A percentile compares a stretch with the other conserved stretches of the same genome.
Evolutionary conservation across 2,797 vertebrate species (phyloP).

Genomic region (Myripristis jacobus): DNA sequence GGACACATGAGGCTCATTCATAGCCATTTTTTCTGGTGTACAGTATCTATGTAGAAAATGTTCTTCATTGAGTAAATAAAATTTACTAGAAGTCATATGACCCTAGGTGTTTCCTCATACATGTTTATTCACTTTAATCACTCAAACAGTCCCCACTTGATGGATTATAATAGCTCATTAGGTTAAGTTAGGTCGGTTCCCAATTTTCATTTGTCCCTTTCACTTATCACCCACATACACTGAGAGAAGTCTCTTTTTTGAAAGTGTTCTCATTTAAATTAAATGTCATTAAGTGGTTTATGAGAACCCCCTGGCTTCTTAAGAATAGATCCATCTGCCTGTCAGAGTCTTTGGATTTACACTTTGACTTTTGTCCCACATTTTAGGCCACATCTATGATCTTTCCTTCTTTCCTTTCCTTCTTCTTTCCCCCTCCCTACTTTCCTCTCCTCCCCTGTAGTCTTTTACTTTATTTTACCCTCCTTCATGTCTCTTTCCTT

Average conservation of each 20-base stretch:
- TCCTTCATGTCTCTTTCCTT: not conserved
- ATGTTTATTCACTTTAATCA: not conserved
- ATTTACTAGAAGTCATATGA: not conserved
- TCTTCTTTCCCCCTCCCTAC: slow-evolving; percentile 30
- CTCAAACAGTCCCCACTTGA: not conserved
- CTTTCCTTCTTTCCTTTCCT: slow-evolving; percentile 55
- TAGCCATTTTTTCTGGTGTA: too few species aligned
- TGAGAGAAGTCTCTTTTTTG: too few species aligned
- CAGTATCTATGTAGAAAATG: too few species aligned
- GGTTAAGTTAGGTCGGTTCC: not conserved
- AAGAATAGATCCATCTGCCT: slow-evolving; percentile 24
- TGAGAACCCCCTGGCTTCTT: not conserved
- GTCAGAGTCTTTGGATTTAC: slow-evolving; percentile 28
- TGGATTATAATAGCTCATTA: not conserved
- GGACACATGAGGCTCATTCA: too few species aligned
- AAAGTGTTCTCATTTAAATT: not conserved
- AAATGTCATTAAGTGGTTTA: not conserved
- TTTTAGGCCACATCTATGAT: slow-evolving; percentile 55
- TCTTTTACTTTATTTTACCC: slow-evolving; percentile 8
- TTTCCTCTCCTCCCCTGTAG: slow-evolving; percentile 30
- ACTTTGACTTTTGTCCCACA: slow-evolving; percentile 60
- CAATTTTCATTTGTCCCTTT: too few species aligned
- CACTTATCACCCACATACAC: too few species aligned
- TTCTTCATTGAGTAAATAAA: not conserved
- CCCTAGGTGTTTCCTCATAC: not conserved